These are phyloP conservation scores for Heterocephalus glaber DNA, from an alignment of 2,113 vertebrate genomes.

Conservation along the genomic window DNA sequence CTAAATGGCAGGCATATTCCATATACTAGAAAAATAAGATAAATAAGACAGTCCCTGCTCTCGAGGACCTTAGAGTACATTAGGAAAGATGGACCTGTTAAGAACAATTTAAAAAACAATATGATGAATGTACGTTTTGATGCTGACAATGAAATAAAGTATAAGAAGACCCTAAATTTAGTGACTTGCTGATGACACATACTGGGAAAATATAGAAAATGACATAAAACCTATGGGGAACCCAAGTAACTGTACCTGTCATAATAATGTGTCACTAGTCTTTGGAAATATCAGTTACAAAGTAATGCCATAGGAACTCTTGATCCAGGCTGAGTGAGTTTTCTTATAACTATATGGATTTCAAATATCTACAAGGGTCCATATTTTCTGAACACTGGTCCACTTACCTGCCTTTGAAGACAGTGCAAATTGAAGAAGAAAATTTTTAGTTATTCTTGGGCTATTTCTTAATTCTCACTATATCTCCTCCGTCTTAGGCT, in stretches of 20 bases:
- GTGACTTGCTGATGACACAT: neutral
- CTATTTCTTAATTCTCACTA: neutral
- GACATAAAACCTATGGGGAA: neutral
- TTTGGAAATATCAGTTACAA: neutral
- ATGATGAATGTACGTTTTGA: neutral
- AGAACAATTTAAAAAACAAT: neutral
- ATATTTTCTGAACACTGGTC: neutral
- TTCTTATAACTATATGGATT: neutral
- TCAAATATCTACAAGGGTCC: neutral
- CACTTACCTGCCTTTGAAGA: neutral
- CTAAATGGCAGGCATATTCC: neutral
- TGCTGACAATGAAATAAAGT: neutral
- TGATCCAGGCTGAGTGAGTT: neutral
- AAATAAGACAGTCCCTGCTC: neutral
- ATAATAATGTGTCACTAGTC: neutral
- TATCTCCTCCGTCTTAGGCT: neutral
- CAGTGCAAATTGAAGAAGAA: neutral
- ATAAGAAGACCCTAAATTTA: conserved; percentile 11
- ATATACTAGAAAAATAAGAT: neutral
- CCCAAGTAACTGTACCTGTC: neutral
- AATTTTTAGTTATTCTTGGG: neutral
- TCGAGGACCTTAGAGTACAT: neutral
- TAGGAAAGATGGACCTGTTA: neutral
- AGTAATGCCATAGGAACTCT: neutral
- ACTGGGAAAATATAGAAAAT: neutral